phyloP scores from a whole-genome alignment of 1,140 invertebrate genomes.

The Papilio helenus region DNA sequence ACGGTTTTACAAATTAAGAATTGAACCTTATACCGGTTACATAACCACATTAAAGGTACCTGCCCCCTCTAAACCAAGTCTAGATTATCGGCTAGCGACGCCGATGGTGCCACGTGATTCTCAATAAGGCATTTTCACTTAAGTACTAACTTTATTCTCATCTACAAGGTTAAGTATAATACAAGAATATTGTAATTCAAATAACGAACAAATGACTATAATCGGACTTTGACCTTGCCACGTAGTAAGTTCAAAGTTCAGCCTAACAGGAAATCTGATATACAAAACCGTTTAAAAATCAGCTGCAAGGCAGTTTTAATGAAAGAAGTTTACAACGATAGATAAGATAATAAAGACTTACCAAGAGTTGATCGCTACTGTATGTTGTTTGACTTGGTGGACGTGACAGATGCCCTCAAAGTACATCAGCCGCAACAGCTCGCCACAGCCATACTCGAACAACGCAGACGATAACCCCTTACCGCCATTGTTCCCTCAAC shows the following conservation, averaged over 20 bases:
- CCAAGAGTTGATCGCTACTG: not conserved
- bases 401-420: not conserved
- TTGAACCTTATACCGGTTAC: too few relatives aligned
- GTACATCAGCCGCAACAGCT: constrained; percentile 13
- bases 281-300: not conserved
- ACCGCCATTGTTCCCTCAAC: not conserved
- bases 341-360: not conserved
- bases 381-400: not conserved
- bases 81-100: too few relatives aligned
- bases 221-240: not conserved
- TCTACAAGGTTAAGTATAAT: too few relatives aligned
- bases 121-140: too few relatives aligned
- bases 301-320: not conserved
- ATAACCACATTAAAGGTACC: too few relatives aligned
- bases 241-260: not conserved
- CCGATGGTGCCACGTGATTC: too few relatives aligned
- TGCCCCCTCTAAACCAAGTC: too few relatives aligned
- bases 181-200: not conserved
- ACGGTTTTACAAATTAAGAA: too few relatives aligned
- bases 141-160: not conserved
- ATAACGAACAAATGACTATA: not conserved
- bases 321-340: not conserved
- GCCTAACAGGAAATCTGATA: too few relatives aligned
- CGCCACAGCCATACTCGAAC: not conserved
- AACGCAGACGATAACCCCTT: not conserved